phyloP scores from a whole-genome alignment of 1,140 invertebrate species.

The Cherax destructor region DNA sequence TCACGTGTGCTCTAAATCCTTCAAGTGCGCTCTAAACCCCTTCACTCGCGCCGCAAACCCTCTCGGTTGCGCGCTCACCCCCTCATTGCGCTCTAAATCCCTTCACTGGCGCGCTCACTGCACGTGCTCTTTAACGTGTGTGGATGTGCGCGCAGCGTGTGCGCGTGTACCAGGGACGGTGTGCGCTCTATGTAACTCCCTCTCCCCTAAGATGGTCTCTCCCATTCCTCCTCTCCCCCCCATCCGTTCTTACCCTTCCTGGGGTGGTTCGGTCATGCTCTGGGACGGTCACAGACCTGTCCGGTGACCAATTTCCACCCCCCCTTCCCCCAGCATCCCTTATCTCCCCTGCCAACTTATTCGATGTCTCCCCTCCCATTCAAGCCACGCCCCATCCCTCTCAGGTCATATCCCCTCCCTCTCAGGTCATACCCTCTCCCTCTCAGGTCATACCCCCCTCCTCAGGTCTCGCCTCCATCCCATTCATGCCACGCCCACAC shows the following conservation, averaged over 20 bases:
- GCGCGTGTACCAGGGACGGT: too few species aligned
- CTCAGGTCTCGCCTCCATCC: neutral
- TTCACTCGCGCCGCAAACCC: neutral
- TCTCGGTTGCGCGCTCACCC: neutral
- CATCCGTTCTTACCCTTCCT: neutral
- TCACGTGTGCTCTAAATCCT: too few species aligned
- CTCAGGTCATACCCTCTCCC: neutral
- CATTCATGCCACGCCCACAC: neutral
- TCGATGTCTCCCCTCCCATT: neutral
- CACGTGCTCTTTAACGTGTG: too few species aligned
- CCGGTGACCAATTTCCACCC: too few species aligned
- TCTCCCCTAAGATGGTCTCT: too few species aligned
- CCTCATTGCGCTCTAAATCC: neutral
- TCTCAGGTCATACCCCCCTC: neutral
- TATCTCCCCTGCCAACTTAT: neutral
- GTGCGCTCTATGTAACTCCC: too few species aligned
- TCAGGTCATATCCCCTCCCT: neutral
- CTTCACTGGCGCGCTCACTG: too few species aligned
- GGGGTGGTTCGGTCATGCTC: neutral
- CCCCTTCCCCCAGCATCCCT: neutral
- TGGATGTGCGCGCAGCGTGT: too few species aligned
- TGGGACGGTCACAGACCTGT: too few species aligned
- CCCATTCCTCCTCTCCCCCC: neutral
- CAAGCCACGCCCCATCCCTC: neutral
- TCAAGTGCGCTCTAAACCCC: neutral